Percentiles rank a stretch among this genome's conserved stretches.
phyloP scores from a whole-genome alignment of 2,888 invertebrate species.

The Graphium colonna region DNA sequence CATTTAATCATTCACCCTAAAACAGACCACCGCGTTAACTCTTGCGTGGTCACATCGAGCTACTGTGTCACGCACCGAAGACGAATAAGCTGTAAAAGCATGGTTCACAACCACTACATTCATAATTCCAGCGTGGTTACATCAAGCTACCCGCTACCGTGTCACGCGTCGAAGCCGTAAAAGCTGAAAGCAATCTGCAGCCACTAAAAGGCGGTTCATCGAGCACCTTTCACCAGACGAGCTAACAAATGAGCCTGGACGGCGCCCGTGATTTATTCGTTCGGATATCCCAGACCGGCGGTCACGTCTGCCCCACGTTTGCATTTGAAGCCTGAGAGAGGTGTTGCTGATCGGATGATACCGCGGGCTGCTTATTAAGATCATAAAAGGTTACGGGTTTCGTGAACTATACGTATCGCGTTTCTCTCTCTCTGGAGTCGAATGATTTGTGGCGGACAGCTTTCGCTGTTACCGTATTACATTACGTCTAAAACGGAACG shows the following conservation, averaged over 20 bases:
- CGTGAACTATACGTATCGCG: conserved; percentile 34
- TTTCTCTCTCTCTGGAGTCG: conserved; percentile 25
- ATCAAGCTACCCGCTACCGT: too few relatives aligned
- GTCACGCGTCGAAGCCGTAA: too few relatives aligned
- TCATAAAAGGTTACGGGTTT: conserved; percentile 37
- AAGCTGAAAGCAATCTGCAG: conserved; percentile 61
- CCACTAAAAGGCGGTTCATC: conserved; percentile 47
- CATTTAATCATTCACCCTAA: too few relatives aligned
- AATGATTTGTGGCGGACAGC: conserved; percentile 12
- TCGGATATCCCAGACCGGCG: conserved; percentile 61
- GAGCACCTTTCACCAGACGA: conserved; percentile 66
- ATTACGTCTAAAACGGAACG: not conserved
- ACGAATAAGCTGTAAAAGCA: too few relatives aligned
- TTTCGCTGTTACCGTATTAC: conserved; percentile 7
- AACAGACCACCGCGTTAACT: too few relatives aligned
- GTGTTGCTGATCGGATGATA: conserved; percentile 53
- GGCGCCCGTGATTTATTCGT: conserved; percentile 62
- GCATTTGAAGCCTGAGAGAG: conserved; percentile 53
- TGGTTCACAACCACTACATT: too few relatives aligned
- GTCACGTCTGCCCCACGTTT: conserved; percentile 57
- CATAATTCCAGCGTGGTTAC: too few relatives aligned
- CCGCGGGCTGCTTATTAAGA: conserved; percentile 34
- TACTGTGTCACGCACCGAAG: too few relatives aligned
- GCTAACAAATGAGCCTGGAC: conserved; percentile 67
- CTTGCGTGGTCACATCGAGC: too few relatives aligned